Conservation (phyloP, 2,888 invertebrate species). For the Pristionchus entomophagus region DNA sequence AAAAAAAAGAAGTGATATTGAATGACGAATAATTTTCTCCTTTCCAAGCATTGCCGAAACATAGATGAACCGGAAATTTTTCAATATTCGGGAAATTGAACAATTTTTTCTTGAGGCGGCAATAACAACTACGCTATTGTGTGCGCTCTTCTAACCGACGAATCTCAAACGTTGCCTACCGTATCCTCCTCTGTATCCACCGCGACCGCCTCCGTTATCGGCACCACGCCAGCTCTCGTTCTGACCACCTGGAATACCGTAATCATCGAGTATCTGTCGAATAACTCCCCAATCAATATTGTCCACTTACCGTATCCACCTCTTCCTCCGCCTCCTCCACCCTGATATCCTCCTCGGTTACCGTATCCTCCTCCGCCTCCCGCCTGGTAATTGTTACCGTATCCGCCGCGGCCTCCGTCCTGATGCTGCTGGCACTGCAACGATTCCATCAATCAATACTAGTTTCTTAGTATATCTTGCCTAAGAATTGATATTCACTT, state of each 20-base stretch:
- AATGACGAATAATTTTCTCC: too few relatives aligned
- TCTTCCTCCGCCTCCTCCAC: neutral
- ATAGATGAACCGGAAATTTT: too few relatives aligned
- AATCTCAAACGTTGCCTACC: neutral
- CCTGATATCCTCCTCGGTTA: neutral
- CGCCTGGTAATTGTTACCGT: constrained; percentile 6
- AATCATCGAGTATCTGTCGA: neutral
- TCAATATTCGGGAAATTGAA: too few relatives aligned
- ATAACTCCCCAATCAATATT: too few relatives aligned
- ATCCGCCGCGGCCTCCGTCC: constrained; percentile 6
- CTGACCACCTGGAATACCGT: constrained; percentile 1
- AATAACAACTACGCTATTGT: too few relatives aligned
- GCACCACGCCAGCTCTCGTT: constrained; percentile 25
- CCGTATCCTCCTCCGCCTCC: constrained; percentile 41
- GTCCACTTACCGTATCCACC: constrained; percentile 22
- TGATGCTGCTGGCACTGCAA: too few relatives aligned
- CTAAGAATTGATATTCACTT: neutral
- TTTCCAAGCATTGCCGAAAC: too few relatives aligned
- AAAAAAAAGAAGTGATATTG: too few relatives aligned
- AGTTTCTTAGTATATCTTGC: too few relatives aligned
- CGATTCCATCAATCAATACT: too few relatives aligned
- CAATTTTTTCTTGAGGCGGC: too few relatives aligned
- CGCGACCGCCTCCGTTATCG: neutral
- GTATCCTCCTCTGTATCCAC: neutral
- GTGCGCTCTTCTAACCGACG: too few relatives aligned